Evolutionary conservation across 2,797 vertebrate genomes (phyloP), one percentile per base, ranked within the genome.

Genomic region (Scomberomorus guttatus): DNA sequence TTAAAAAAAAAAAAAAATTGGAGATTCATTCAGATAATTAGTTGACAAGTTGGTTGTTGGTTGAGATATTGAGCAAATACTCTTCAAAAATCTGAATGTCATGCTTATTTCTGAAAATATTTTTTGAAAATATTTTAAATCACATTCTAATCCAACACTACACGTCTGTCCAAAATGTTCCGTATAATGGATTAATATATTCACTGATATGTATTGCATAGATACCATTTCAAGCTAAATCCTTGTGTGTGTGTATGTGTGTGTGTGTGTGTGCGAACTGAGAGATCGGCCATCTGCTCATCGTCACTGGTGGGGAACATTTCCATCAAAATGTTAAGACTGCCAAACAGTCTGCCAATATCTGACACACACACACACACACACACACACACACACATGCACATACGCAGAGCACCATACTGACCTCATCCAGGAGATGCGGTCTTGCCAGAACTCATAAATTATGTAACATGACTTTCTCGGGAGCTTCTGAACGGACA

Each of bases 401-500:
- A 77, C 55, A 68, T 50, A 50, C 68, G 22, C 44, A 58, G 60
- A 75, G 63, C 32, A 34, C 69, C 46, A 54, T 5, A 90, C 93
- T 90, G 91, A 96, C 96, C 95, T 95, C 94, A 95, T 96, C 96
- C 96, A 96, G 91, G 96, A 95, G 90, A 95, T 89, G 65, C 94
- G 95, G 80, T 96, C 95, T 87, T 95, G 94, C 96, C 96, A 96
- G 91, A 96, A 96, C 93, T 96, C 96, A 92, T 96, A 96, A 92
- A 96, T 95, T 94, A 95, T 96, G 93, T 94, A 96, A 92, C 93
- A 95, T 54, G 85, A 93, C 90, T 95, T 96, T 85, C 93, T 94
- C 5, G 91, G 92, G 90, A 96, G 94, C 95, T 97, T 97, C 94
- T 96, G 97, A 88, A 97, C 89, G 3, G 97, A 98, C 87, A 99